Base-by-base conservation (phyloP, 2,797 vertebrate species). In the Sylvilagus floridanus region DNA sequence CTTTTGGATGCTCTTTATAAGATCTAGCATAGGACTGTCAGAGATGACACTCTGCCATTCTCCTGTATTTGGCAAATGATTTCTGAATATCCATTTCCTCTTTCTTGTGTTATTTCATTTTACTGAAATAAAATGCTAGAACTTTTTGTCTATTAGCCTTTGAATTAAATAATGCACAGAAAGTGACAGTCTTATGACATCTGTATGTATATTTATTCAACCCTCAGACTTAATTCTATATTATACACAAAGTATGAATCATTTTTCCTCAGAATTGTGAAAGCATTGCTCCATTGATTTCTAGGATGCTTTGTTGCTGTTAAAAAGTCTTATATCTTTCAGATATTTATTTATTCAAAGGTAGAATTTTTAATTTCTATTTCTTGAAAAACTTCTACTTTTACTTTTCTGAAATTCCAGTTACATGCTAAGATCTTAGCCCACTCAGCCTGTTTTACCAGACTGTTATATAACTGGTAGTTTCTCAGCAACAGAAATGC, bases 91-190 rank as follows among this genome's bases (percentile, higher is more conserved):
- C 12, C 11, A 75, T 83, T 89, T 89, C 19, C 11, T 73, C 16
- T 84, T 75, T 90, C 62, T 84, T 77, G 6, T 72, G 81, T 95
- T 69, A 78, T 87, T 65, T n/a, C 13, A 69, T 37, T 96, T 93
- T 24, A 21, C n/a, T 84, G 13, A 7, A 47, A 69, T 3, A 85
- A 77, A 26, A 62, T 93, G 52, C 8, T 82, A 8, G 32, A 75
- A 1, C 16, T 63, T 73, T 42, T 75, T 72, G 4, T 60, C 62
- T 60, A 63, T 37, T 85, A 69, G 22, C 4, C 92, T 88, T 54
- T 14, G 24, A 88, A 72, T 62, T 28, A 32, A 83, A 78, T 47
- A 8, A 17, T 77, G 0, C 6, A 30, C 47, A 19, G 10, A 65
- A 92, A 79, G 52, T 76, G 22, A 37, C 26, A 71, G 8, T 57